Evolutionary conservation across 2,797 vertebrate genomes (phyloP), one percentile per base, ranked within the genome.

Genomic region (Hydrocynus forskahlii): DNA sequence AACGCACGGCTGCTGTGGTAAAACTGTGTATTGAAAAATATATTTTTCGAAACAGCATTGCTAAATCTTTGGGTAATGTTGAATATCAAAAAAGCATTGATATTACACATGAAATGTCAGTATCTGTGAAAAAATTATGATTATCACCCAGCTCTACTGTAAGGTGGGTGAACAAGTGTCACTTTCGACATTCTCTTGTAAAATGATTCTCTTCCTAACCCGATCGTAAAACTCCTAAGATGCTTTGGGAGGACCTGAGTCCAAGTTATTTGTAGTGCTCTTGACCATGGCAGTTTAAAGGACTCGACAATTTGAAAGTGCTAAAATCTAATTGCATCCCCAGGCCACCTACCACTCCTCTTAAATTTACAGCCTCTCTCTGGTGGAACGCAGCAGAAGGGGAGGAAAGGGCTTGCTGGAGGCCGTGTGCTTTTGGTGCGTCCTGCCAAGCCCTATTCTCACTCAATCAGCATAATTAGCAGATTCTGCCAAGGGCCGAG

Each of bases 381-480:
- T 76, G 60, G 59, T 83, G 83, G 78, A 85, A 72, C 23, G 10
- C 43, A 76, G 78, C 66, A 83, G 59, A 74, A 81, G 60, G 72
- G 76, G 74, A 81, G 73, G 68, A 57, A 78, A 62, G 81, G 69
- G 59, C 71, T 50, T 78, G 69, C 62, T 64, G 29, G 70, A 79
- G 85, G 77, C 84, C 62, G 19, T 59, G 72, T 83, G 75, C 67
- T 79, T 84, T 86, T 78, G 72, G 67, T 68, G 45, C 69, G 67
- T 87, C 84, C 79, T 74, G 81, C 86, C 86, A 84, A 84, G 80
- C 73, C 63, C 75, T 86, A 82, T 80, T 87, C 80, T 84, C 75
- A 85, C 68, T 83, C 76, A 75, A 78, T 87, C 85, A 85, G 82
- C 64, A 40, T 85, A 89, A 87, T 88, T 87, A 86, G 72, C 80